Percentiles rank a stretch among this genome's conserved stretches.
Conservation (phyloP, 1,140 invertebrate species). For the Macrosteles quadrilineatus region DNA sequence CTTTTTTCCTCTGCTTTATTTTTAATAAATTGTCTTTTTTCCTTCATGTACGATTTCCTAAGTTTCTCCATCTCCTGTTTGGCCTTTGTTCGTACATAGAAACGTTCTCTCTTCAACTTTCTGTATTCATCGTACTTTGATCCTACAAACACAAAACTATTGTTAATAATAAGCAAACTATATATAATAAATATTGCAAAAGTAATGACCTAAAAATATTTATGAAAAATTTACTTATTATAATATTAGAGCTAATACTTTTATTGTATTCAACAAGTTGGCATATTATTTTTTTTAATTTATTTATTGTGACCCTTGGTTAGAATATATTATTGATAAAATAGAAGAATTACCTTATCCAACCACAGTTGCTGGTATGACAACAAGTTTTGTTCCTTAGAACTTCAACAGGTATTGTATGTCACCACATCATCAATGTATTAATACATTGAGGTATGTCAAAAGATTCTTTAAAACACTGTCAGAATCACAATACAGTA, state of each 20-base stretch:
- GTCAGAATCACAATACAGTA: too few relatives aligned
- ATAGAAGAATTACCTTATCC: too few relatives aligned
- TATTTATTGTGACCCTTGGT: too few relatives aligned
- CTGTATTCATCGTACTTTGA: neutral
- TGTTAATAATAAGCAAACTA: neutral
- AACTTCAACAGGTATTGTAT: too few relatives aligned
- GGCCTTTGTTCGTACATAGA: neutral
- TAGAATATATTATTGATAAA: too few relatives aligned
- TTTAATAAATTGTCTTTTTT: neutral
- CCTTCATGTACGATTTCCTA: too few relatives aligned
- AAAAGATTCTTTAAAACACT: too few relatives aligned
- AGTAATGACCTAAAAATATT: neutral
- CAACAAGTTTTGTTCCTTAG: too few relatives aligned
- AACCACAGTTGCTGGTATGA: too few relatives aligned
- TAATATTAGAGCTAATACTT: neutral
- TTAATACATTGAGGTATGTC: too few relatives aligned
- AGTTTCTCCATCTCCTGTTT: neutral
- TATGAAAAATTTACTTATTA: neutral
- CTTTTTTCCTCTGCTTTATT: neutral
- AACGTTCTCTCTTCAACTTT: slow-evolving; percentile 4
- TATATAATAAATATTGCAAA: neutral
- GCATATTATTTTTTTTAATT: too few relatives aligned
- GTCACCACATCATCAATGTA: too few relatives aligned
- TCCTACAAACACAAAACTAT: neutral
- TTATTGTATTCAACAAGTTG: neutral